Base-by-base conservation (phyloP, 2,888 invertebrate species). In the Meiosimyza platycephala region DNA sequence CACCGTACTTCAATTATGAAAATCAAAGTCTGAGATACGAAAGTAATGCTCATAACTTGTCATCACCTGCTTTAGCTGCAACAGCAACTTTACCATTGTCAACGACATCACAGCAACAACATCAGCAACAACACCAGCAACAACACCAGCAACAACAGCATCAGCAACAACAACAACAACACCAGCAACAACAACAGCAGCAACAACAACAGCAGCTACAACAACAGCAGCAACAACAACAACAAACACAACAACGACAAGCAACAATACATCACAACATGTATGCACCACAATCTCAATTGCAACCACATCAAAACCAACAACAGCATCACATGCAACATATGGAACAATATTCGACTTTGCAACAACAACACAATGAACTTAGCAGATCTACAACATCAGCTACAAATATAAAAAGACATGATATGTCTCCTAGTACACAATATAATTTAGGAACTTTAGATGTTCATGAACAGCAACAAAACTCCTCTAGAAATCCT, bases 41-140 rank as follows among this genome's bases (percentile, higher is more conserved):
- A 48, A 74, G 76, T 15, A 79, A 76, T 73, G 73, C 73, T n/a
- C 76, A 76, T 67, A 76, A 74, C 71, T 73, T 76, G 22, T 74
- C 75, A 16, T 83, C 85, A n/a, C 82, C 85, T 3, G 80, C 81
- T 51, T 33, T 63, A 63, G 79, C 79, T 5, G 82, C 81, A 6
- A 80, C 81, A 6, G 78, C 82, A 51, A 80, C 84, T 1, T 83
- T 83, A 5, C 81, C 84, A 13, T 79, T 82, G 6, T 80, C 82
- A 52, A 60, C 59, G 16, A 74, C 74, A 72, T 75, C 76, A 71
- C 77, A 78, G 68, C 74, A 72, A 0, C 72, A 75, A 59, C 76
- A 72, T 51, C 78, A 76, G 67, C 76, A 77, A 3, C 28, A 28
- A 28, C 76, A 77, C 5, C 6, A 40, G 0, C 73, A 70, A 72